These are phyloP conservation scores for Hypena proboscidalis DNA, from an alignment of 2,888 invertebrate genomes.

Conservation along the genomic window DNA sequence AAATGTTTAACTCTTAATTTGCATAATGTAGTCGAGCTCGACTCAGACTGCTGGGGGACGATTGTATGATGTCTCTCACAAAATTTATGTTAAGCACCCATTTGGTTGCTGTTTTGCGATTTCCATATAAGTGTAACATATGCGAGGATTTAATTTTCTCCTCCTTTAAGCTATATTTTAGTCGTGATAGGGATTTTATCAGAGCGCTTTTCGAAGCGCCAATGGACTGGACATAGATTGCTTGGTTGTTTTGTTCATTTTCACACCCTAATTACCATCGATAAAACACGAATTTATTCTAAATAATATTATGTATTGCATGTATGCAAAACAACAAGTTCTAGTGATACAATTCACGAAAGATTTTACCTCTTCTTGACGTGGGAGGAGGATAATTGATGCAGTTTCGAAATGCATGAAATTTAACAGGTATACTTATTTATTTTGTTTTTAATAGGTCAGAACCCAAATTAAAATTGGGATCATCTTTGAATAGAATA, in stretches of 20 bases:
- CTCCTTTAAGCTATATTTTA: background rate
- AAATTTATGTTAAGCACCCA: constrained; percentile 51
- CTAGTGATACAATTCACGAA: too few species aligned
- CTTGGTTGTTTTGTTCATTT: too few species aligned
- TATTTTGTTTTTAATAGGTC: too few species aligned
- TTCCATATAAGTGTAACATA: constrained; percentile 28
- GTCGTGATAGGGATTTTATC: background rate
- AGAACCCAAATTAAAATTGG: too few species aligned
- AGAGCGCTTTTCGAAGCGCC: background rate
- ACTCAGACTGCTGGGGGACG: constrained; percentile 77
- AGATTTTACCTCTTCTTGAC: too few species aligned
- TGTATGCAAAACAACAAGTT: too few species aligned
- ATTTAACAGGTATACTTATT: constrained; percentile 19
- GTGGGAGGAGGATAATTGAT: constrained; percentile 18
- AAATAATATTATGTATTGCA: too few species aligned
- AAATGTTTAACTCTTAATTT: constrained; percentile 79
- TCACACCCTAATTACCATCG: too few species aligned
- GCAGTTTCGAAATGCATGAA: constrained; percentile 19
- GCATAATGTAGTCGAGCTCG: constrained; percentile 66
- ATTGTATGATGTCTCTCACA: constrained; percentile 48
- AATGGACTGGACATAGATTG: too few species aligned
- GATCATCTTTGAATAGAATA: too few species aligned
- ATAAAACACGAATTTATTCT: too few species aligned
- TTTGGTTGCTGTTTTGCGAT: constrained; percentile 41
- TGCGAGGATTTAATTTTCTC: constrained; percentile 3